Evolutionary conservation across 2,797 vertebrate species (phyloP).

Genomic region (Malacoctenus gilli): DNA sequence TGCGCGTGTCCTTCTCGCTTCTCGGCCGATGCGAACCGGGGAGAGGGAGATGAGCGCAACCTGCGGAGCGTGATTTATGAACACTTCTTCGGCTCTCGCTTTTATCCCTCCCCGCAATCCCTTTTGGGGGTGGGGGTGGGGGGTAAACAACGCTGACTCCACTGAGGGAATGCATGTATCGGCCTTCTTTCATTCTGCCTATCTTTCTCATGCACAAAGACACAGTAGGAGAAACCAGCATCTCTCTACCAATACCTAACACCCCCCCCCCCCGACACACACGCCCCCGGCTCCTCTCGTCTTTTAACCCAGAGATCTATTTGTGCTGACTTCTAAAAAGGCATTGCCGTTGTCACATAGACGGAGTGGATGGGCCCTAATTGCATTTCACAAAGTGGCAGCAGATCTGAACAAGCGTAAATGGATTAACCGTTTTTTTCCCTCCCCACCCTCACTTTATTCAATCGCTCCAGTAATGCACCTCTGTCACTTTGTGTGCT

Average conservation of each 20-base stretch:
- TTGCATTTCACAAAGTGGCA: constrained; percentile 66
- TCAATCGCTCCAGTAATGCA: constrained; percentile 42
- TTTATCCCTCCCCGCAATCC: constrained; percentile 32
- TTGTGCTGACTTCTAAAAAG: constrained; percentile 72
- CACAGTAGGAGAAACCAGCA: constrained; percentile 22
- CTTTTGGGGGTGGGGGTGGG: constrained; percentile 22
- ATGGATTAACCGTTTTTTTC: constrained; percentile 53
- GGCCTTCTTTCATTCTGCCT: constrained; percentile 30
- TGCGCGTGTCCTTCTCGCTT: constrained; percentile 18
- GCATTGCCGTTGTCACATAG: constrained; percentile 60
- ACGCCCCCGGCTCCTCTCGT: constrained; percentile 9
- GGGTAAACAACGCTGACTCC: constrained; percentile 59
- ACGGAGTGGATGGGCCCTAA: constrained; percentile 61
- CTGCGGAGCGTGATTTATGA: constrained; percentile 64
- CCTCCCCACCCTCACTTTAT: constrained; percentile 33
- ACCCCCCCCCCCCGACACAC: background rate
- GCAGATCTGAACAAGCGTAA: constrained; percentile 54
- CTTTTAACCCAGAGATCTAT: constrained; percentile 52
- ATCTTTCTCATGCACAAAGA: constrained; percentile 30
- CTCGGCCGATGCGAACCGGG: constrained; percentile 28
- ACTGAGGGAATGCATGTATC: constrained; percentile 43
- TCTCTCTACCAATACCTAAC: constrained; percentile 13
- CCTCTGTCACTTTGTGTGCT: constrained; percentile 46
- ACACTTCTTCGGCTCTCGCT: constrained; percentile 37
- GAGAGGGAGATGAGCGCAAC: constrained; percentile 36